A percentile compares a stretch with the other conserved stretches of the same genome.
These are phyloP conservation scores for Rallus limicola DNA, from an alignment of 2,113 vertebrate genomes.

Conservation along the genomic window DNA sequence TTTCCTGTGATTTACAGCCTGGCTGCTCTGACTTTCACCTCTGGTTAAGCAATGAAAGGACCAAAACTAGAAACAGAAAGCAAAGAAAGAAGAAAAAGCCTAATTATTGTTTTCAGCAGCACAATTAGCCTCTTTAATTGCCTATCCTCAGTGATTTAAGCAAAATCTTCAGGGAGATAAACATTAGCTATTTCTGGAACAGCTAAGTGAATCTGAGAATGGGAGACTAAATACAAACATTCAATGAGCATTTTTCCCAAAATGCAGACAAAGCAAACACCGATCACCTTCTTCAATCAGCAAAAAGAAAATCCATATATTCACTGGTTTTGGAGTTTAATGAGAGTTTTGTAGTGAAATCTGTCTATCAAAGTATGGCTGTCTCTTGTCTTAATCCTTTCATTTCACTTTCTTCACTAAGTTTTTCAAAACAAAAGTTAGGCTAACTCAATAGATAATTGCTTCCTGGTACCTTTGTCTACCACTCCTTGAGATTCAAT, in stretches of 20 bases:
- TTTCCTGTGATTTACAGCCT: background rate
- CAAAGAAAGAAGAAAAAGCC: background rate
- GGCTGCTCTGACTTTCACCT: background rate
- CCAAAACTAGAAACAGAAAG: constrained; percentile 13
- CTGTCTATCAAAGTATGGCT: background rate
- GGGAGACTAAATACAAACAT: background rate
- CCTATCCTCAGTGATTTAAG: constrained; percentile 22
- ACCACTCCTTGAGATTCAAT: background rate
- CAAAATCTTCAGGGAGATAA: constrained; percentile 33
- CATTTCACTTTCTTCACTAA: background rate
- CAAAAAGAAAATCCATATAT: background rate
- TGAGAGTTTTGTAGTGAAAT: background rate
- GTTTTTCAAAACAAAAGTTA: background rate
- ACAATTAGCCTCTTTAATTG: constrained; percentile 39
- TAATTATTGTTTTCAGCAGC: constrained; percentile 53
- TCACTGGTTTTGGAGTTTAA: background rate
- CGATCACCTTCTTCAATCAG: background rate
- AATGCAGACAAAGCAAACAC: background rate
- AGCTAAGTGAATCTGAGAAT: constrained; percentile 1
- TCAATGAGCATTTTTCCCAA: background rate
- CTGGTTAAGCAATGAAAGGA: background rate
- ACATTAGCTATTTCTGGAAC: constrained; percentile 23
- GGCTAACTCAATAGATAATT: background rate
- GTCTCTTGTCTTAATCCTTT: background rate
- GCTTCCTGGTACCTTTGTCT: background rate